These are phyloP conservation scores for Chanos chanos DNA, from an alignment of 2,797 vertebrate species.

Conservation along the genomic window DNA sequence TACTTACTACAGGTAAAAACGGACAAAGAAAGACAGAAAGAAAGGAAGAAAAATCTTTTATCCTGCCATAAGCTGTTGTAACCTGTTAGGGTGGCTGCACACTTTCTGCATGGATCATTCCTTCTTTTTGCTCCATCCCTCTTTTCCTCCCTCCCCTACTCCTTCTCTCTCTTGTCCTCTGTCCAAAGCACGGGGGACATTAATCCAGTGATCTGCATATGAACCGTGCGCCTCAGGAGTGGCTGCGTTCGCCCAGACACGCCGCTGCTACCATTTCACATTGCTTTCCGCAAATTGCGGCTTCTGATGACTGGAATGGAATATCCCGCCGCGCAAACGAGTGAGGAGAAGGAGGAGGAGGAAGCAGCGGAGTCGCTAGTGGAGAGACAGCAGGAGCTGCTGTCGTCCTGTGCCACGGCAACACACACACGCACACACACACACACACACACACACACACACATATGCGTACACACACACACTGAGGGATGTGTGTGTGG, in stretches of 20 bases:
- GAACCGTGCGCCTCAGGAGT: constrained; percentile 57
- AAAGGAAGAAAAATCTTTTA: neutral
- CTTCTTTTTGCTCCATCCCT: neutral
- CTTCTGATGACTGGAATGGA: constrained; percentile 67
- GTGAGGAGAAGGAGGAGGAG: constrained; percentile 21
- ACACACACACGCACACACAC: constrained; percentile 48
- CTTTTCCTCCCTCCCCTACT: constrained; percentile 20
- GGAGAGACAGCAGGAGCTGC: constrained; percentile 44
- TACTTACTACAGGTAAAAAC: too few species aligned
- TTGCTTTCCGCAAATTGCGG: constrained; percentile 68
- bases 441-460: constrained; percentile 42
- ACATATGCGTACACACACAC: neutral
- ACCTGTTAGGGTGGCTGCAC: too few species aligned
- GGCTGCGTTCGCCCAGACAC: constrained; percentile 45
- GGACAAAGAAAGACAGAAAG: too few species aligned
- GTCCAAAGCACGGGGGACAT: constrained; percentile 56
- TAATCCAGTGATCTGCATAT: constrained; percentile 70
- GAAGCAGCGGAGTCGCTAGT: neutral
- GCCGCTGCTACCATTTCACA: constrained; percentile 64
- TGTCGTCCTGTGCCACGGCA: constrained; percentile 53
- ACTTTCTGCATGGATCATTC: neutral
- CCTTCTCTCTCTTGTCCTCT: constrained; percentile 38
- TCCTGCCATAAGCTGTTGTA: too few species aligned
- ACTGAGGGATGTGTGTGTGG: constrained; percentile 32
- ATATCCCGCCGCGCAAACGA: constrained; percentile 52